These are phyloP conservation scores for Tipula lateralis DNA, from an alignment of 2,888 invertebrate species.

Conservation along the genomic window DNA sequence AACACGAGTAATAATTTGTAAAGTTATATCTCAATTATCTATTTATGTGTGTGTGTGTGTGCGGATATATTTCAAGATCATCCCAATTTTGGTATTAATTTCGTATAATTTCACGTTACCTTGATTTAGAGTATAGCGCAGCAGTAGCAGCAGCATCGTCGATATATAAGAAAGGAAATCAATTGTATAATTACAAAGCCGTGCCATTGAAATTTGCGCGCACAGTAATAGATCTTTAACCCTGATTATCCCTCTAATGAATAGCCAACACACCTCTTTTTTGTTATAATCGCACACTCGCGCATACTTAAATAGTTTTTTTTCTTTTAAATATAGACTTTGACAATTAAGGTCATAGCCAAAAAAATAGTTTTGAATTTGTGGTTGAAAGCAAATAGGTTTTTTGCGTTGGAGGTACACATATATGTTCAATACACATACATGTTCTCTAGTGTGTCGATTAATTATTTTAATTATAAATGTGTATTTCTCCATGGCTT, in stretches of 20 bases:
- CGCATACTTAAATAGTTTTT: neutral
- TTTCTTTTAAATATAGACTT: neutral
- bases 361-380: neutral
- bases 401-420: neutral
- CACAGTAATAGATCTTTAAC: neutral
- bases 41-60: neutral
- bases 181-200: neutral
- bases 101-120: neutral
- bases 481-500: neutral
- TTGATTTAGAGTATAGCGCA: neutral
- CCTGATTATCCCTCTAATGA: neutral
- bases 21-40: neutral
- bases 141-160: neutral
- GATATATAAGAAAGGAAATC: neutral
- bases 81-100: neutral
- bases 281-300: neutral
- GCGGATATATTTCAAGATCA: neutral
- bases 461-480: conserved; percentile 2
- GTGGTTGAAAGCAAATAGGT: neutral
- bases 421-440: neutral
- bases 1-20: neutral
- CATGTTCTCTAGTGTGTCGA: too few species aligned
- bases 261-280: conserved; percentile 19
- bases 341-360: conserved; percentile 24
- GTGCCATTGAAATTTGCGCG: neutral